Evolutionary conservation across 2,888 invertebrate genomes (phyloP), one percentile per base, ranked within the genome.

Genomic region (Dryococelus australis): DNA sequence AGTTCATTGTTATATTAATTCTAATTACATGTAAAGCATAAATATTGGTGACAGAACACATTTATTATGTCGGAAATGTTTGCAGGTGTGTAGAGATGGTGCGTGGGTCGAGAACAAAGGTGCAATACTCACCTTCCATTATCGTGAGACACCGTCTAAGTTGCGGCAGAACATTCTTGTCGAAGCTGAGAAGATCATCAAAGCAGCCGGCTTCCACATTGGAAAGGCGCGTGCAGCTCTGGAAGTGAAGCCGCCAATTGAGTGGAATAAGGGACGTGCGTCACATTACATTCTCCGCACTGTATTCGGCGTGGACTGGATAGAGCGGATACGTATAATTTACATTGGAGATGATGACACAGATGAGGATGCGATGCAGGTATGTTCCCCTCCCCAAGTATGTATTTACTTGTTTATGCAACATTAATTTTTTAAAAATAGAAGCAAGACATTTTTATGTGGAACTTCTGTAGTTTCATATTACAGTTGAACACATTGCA

Each of bases 101-200:
- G 97, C 97, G 0, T 98, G 98, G 97, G 97, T 98, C 13, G 98
- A 98, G 92, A 97, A 97, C 92, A 98, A 98, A 91, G 97, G 97
- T 0, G 96, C 97, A 0, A 92, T 97, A 12, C 93, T 98, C 79
- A 97, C 98, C 4, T 97, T 97, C 94, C 98, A 98, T 92, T 98
- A 95, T 93, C 95, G 97, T 13, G 97, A 97, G 93, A 96, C 97
- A 0, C 97, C 97, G 16, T 91, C 94, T 86, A 94, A 95, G 86
- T 93, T 95, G 89, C 94, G 97, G 83, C 93, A 95, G 0, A 94
- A 94, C 9, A 94, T 97, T 91, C 95, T 96, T 0, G 95, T 95
- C n/a, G 94, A 95, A 90, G 97, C 97, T 0, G 94, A 94, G 90
- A 93, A 93, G 16, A 83, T 83, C 35, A 83, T 83, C 83, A 83